Base-by-base conservation (phyloP, 2,113 vertebrate species). In the Oryzias woworae region DNA sequence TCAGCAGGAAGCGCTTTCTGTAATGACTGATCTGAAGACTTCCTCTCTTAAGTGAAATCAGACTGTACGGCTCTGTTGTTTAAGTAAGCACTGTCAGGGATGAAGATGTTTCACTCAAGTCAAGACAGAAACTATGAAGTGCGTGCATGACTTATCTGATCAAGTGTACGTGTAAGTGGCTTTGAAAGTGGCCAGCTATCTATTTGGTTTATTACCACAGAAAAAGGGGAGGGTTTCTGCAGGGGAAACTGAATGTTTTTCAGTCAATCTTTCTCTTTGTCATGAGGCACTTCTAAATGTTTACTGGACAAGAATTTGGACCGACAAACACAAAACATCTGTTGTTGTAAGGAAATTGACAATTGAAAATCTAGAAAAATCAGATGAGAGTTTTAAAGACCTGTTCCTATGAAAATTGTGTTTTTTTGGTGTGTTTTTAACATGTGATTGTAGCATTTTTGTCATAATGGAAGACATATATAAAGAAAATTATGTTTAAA, bases 291-390 rank as follows among this genome's bases (percentile, higher is more conserved):
- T 73, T 81, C 53, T 71, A 73, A 86, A 83, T 84, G 80, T 90
- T 89, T 86, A 82, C 64, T 31, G 68, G 71, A 20, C 51, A 62
- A 73, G 63, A 60, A 61, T 69, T 69, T 41, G 74, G 62, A 77
- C 57, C 14, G 61, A 83, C 67, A 69, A 76, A 74, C 54, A 80
- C 50, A 53, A 63, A 59, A 81, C 73, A 85, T 82, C 80, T 83
- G 73, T 71, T 58, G 67, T 71, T 68, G 62, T 41, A 28, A 78
- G 65, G 61, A 75, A 78, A 60, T 66, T 49, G 24, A 51, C 64
- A 7, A 43, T 50, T 68, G 15, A 28, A 28, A 28, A 28, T 28
- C 26, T 5, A 36, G 36, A 36, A 36, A 12, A 36, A 36, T 36
- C 36, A 10, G 7, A 36, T 2, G 10, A 36, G 36, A 12, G 36